phyloP scores from a whole-genome alignment of 2,113 vertebrate species.

The Hoplias malabaricus region DNA sequence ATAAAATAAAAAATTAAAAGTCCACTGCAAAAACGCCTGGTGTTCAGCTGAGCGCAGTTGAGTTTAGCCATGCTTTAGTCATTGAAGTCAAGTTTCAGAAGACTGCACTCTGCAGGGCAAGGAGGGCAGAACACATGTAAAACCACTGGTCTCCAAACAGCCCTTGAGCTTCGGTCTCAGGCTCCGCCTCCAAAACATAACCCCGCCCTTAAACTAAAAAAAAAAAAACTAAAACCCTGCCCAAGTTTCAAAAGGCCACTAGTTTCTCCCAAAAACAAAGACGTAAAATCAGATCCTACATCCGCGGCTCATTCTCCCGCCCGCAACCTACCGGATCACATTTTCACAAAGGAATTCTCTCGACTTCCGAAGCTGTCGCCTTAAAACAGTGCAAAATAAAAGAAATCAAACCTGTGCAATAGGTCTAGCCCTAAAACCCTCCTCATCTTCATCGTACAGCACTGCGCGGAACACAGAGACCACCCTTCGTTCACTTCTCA shows the following conservation, averaged over 20 bases:
- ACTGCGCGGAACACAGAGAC: no score
- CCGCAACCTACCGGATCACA: constrained; percentile 40
- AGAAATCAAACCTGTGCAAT: constrained; percentile 67
- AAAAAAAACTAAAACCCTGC: constrained; percentile 58
- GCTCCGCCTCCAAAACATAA: constrained; percentile 38
- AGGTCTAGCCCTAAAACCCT: constrained; percentile 60
- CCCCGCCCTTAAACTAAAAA: constrained; percentile 33
- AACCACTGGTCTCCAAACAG: constrained; percentile 36
- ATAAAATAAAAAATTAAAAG: constrained; percentile 30
- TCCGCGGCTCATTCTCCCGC: constrained; percentile 26
- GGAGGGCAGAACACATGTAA: constrained; percentile 10
- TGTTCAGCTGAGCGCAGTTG: neutral
- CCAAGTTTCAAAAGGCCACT: constrained; percentile 69
- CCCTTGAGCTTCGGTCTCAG: constrained; percentile 27
- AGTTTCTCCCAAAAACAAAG: constrained; percentile 56
- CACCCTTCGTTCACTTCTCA: no score
- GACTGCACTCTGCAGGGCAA: constrained; percentile 45
- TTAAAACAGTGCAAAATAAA: constrained; percentile 76
- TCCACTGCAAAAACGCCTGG: constrained; percentile 44
- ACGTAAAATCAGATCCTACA: constrained; percentile 6
- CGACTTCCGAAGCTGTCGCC: constrained; percentile 57
- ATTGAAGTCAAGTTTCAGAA: constrained; percentile 25
- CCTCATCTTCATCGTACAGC: neutral
- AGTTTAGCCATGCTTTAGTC: constrained; percentile 30
- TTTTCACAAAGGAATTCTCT: constrained; percentile 41